Evolutionary conservation across 2,113 vertebrate genomes (phyloP).

Genomic region (Xyliphius kryptos): DNA sequence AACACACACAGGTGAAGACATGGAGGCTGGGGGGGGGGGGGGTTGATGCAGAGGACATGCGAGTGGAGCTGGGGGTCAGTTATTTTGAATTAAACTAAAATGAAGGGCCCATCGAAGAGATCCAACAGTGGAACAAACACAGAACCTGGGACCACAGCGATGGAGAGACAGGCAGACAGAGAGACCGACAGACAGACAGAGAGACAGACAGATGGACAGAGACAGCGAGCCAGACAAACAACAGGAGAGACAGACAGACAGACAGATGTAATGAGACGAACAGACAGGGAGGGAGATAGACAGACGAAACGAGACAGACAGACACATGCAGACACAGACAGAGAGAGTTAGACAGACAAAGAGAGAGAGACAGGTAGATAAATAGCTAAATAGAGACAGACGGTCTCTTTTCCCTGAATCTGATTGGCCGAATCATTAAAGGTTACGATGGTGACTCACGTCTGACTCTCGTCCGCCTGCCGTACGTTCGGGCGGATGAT

Average conservation of each 20-base stretch:
- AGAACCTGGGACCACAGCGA: too few species aligned
- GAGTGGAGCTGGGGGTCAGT: not conserved
- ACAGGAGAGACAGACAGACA: too few species aligned
- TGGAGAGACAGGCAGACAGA: not conserved
- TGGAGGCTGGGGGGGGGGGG: too few species aligned
- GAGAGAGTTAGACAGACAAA: not conserved
- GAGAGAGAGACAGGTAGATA: not conserved
- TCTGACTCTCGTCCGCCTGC: not conserved
- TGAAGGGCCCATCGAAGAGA: too few species aligned
- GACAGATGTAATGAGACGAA: too few species aligned
- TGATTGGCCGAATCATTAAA: not conserved
- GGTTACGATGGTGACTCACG: slow-evolving; percentile 15
- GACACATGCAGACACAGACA: not conserved
- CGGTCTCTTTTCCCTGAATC: not conserved
- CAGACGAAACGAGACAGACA: not conserved
- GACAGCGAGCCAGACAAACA: too few species aligned
- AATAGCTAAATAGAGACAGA: not conserved
- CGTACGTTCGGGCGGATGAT: slow-evolving; percentile 9
- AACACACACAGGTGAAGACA: not conserved
- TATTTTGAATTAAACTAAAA: not conserved
- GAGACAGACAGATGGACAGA: not conserved
- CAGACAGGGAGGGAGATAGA: not conserved
- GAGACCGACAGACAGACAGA: not conserved
- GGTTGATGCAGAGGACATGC: slow-evolving; percentile 7
- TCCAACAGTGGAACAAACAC: too few species aligned